These are phyloP conservation scores for Protonibea diacanthus DNA, from an alignment of 2,797 vertebrate species.

Conservation along the genomic window DNA sequence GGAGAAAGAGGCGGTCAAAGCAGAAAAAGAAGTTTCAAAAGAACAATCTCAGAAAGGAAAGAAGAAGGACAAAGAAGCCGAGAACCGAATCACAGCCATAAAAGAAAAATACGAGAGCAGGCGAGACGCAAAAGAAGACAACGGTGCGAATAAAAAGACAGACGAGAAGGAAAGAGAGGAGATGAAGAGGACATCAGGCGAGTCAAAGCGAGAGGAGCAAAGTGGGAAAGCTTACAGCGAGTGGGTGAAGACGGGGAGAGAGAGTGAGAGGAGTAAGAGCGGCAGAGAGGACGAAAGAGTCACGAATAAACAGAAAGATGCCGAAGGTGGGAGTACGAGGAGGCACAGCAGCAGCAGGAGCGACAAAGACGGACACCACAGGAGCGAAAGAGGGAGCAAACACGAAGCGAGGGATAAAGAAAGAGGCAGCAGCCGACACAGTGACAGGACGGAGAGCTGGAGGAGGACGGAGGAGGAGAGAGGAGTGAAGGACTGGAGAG, in stretches of 20 bases:
- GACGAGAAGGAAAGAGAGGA: constrained; percentile 36
- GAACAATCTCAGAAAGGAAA: constrained; percentile 46
- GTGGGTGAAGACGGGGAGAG: background rate
- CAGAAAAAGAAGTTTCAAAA: constrained; percentile 26
- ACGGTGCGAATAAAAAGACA: background rate
- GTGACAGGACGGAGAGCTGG: constrained; percentile 21
- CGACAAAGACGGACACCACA: background rate
- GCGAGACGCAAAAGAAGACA: constrained; percentile 14
- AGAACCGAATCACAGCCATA: constrained; percentile 48
- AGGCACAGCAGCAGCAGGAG: constrained; percentile 37
- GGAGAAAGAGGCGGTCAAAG: constrained; percentile 28
- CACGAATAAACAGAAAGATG: constrained; percentile 15
- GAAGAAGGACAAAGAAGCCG: constrained; percentile 65
- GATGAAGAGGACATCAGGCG: background rate
- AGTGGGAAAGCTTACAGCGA: background rate
- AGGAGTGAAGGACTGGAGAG: constrained; percentile 45
- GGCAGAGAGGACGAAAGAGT: constrained; percentile 27
- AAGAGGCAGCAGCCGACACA: constrained; percentile 7
- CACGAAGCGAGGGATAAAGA: background rate
- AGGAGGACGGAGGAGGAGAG: constrained; percentile 40
- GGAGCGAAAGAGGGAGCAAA: constrained; percentile 21
- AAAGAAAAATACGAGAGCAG: constrained; percentile 46
- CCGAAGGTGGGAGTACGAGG: background rate
- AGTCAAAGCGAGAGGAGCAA: constrained; percentile 1
- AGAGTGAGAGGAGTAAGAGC: constrained; percentile 29